These are phyloP conservation scores for Embidobia sp. DNA, from an alignment of 2,888 invertebrate genomes.

Conservation along the genomic window DNA sequence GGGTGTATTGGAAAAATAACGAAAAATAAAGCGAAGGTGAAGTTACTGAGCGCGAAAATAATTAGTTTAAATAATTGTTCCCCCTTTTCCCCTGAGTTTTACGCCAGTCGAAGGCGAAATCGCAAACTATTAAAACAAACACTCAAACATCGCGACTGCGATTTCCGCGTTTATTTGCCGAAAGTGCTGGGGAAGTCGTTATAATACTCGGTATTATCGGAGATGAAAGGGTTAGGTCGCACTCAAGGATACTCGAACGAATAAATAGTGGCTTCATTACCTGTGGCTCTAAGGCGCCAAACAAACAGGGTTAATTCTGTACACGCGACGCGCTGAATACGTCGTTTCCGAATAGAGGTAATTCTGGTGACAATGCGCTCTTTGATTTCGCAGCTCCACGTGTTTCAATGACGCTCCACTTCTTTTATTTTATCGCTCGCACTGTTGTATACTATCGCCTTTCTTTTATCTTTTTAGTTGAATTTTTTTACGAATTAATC, in stretches of 20 bases:
- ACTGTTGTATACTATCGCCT: conserved; percentile 48
- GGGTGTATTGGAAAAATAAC: background rate
- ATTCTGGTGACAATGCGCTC: conserved; percentile 81
- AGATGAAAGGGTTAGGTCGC: conserved; percentile 49
- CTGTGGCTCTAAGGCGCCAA: conserved; percentile 75
- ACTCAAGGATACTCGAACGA: conserved; percentile 66
- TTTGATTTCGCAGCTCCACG: conserved; percentile 80
- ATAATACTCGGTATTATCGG: conserved; percentile 28
- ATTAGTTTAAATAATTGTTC: too few relatives aligned
- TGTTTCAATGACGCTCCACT: conserved; percentile 76
- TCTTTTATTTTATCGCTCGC: conserved; percentile 53
- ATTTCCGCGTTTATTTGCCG: conserved; percentile 8
- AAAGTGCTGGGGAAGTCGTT: conserved; percentile 28
- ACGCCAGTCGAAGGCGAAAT: too few relatives aligned
- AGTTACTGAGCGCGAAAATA: too few relatives aligned
- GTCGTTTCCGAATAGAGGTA: conserved; percentile 81
- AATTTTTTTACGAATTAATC: conserved; percentile 45
- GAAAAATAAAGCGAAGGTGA: too few relatives aligned
- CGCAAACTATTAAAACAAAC: background rate
- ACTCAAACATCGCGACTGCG: background rate
- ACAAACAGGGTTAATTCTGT: conserved; percentile 81
- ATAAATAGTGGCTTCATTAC: conserved; percentile 78
- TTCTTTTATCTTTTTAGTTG: conserved; percentile 40
- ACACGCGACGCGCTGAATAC: conserved; percentile 78
- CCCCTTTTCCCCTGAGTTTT: too few relatives aligned